Conservation (phyloP, 2,797 vertebrate species). For the Malurus splendens region DNA sequence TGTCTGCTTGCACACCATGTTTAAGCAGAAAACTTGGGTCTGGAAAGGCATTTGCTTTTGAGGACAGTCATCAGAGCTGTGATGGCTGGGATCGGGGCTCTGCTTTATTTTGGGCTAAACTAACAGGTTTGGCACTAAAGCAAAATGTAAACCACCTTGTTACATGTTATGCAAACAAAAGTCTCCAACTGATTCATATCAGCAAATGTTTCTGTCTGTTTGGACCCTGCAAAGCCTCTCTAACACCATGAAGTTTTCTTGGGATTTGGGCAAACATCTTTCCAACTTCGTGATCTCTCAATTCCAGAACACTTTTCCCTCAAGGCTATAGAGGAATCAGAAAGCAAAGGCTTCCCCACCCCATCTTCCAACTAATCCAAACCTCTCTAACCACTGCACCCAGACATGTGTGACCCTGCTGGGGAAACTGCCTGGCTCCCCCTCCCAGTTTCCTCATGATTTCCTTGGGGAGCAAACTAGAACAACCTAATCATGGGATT, state of each 20-base stretch:
- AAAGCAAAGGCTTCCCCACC: not conserved
- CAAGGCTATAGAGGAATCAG: not conserved
- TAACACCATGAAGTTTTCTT: not conserved
- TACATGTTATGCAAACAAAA: not conserved
- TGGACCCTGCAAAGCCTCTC: not conserved
- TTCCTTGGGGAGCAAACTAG: not conserved
- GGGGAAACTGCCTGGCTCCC: not conserved
- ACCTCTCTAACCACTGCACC: rapidly evolving
- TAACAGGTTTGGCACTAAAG: not conserved
- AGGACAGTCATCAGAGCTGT: not conserved
- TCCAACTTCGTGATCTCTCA: rapidly evolving
- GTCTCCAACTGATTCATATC: not conserved
- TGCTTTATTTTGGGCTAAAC: not conserved
- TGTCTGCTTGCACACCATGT: not conserved
- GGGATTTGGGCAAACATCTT: not conserved
- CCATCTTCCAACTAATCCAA: not conserved
- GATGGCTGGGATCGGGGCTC: not conserved
- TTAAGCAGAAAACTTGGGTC: conserved; percentile 5
- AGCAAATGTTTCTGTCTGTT: not conserved
- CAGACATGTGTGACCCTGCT: not conserved
- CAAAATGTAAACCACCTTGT: not conserved
- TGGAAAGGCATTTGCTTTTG: not conserved
- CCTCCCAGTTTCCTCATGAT: not conserved
- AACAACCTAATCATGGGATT: not conserved
- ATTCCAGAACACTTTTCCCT: not conserved